phyloP scores from a whole-genome alignment of 2,888 invertebrate species.

The Loripinus fragilis region DNA sequence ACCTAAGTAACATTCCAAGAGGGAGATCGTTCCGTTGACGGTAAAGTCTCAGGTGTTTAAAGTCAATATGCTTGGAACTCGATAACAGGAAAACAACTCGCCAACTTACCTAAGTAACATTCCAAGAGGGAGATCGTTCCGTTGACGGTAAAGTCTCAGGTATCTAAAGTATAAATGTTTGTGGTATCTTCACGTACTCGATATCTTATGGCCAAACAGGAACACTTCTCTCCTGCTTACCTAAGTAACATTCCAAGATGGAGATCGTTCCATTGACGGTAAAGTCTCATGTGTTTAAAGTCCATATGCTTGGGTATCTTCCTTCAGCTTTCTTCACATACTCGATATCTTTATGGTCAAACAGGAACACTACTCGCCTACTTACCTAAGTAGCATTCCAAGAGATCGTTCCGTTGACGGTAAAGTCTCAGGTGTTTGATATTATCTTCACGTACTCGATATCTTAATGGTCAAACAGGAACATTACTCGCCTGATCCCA shows the following conservation, averaged over 20 bases:
- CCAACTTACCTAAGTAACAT: too few relatives aligned
- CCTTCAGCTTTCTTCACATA: slow-evolving; percentile 57
- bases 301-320: slow-evolving; percentile 58
- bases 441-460: slow-evolving; percentile 46
- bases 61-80: slow-evolving; percentile 60
- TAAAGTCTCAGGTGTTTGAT: slow-evolving; percentile 58
- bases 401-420: slow-evolving; percentile 49
- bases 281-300: slow-evolving; percentile 55
- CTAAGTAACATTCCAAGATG: slow-evolving; percentile 59
- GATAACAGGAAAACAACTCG: slow-evolving; percentile 60
- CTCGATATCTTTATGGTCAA: slow-evolving; percentile 50
- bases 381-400: slow-evolving; percentile 50
- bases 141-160: too few relatives aligned
- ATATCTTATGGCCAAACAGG: too few relatives aligned
- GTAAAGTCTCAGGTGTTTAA: slow-evolving; percentile 56
- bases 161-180: too few relatives aligned
- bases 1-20: slow-evolving; percentile 60
- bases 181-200: too few relatives aligned
- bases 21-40: slow-evolving; percentile 53
- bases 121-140: too few relatives aligned
- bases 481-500: slow-evolving; percentile 56
- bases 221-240: too few relatives aligned
- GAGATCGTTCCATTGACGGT: slow-evolving; percentile 51
- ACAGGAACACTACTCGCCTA: slow-evolving; percentile 59
- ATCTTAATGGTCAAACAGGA: slow-evolving; percentile 55